These are phyloP conservation scores for Stenchaetothrips biformis DNA, from an alignment of 2,888 invertebrate genomes.

Conservation along the genomic window DNA sequence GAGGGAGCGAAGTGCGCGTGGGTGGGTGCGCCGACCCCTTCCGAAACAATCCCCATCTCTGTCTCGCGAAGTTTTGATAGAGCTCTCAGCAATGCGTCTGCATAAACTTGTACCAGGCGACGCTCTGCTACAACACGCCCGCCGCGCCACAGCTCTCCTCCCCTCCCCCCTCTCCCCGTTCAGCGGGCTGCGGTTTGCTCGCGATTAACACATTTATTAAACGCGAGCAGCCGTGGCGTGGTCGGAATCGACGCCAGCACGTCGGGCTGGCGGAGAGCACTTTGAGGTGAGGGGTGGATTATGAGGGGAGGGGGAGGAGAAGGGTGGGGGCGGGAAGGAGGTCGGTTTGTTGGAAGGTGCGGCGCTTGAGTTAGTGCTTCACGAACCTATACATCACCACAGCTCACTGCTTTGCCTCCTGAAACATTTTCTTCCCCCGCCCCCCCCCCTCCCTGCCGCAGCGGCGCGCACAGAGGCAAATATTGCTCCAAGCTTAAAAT, in stretches of 20 bases:
- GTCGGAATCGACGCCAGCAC: too few species aligned
- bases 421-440: too few species aligned
- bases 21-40: too few species aligned
- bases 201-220: conserved; percentile 16
- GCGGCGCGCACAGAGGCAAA: not conserved
- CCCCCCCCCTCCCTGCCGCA: not conserved
- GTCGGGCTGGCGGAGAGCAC: too few species aligned
- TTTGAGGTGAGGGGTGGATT: too few species aligned
- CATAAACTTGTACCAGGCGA: conserved; percentile 25
- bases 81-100: conserved; percentile 38
- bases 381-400: conserved; percentile 13
- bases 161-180: not conserved
- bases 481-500: too few species aligned
- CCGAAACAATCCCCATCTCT: too few species aligned
- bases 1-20: too few species aligned
- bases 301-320: not conserved
- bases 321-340: not conserved
- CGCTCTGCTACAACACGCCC: not conserved
- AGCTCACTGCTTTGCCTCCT: not conserved
- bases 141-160: not conserved
- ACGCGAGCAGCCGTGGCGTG: not conserved
- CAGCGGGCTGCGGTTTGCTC: not conserved
- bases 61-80: conserved; percentile 40
- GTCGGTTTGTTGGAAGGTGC: not conserved
- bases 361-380: not conserved